Conservation (phyloP, 2,888 invertebrate genomes). For the Chrysolina oricalcia region DNA sequence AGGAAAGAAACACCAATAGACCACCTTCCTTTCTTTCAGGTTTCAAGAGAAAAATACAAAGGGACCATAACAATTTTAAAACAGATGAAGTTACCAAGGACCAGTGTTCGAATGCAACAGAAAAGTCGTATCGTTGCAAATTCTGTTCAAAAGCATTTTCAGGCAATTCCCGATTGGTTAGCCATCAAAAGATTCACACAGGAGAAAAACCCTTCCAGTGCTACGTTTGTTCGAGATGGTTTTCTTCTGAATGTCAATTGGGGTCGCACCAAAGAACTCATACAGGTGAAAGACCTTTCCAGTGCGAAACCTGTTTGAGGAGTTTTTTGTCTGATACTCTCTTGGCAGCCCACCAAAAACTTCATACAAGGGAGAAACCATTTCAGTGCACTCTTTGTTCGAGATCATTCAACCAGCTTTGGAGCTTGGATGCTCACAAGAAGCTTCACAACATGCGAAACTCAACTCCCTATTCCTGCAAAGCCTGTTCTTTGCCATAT, state of each 20-base stretch:
- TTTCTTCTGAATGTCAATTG: neutral
- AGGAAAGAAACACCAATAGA: too few relatives aligned
- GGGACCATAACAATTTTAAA: too few relatives aligned
- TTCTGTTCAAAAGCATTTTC: neutral
- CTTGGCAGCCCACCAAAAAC: too few relatives aligned
- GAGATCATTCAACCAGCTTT: neutral
- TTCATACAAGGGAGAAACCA: neutral
- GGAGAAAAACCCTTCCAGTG: neutral
- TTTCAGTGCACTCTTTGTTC: neutral
- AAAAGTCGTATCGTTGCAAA: neutral
- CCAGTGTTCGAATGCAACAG: neutral
- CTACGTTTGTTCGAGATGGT: neutral
- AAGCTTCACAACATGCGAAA: neutral
- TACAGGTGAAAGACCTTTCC: neutral
- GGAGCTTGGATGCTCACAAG: neutral
- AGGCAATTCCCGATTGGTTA: neutral
- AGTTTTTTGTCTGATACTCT: too few relatives aligned
- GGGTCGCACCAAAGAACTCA: neutral
- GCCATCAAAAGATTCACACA: neutral
- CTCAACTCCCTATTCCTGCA: neutral
- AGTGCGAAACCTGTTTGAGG: neutral
- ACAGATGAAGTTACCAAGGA: too few relatives aligned
- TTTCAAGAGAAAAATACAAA: too few relatives aligned
- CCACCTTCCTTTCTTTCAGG: too few relatives aligned
- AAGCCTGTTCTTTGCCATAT: neutral